Base-by-base conservation (phyloP, 2,797 vertebrate species). In the Nannoperca australis region DNA sequence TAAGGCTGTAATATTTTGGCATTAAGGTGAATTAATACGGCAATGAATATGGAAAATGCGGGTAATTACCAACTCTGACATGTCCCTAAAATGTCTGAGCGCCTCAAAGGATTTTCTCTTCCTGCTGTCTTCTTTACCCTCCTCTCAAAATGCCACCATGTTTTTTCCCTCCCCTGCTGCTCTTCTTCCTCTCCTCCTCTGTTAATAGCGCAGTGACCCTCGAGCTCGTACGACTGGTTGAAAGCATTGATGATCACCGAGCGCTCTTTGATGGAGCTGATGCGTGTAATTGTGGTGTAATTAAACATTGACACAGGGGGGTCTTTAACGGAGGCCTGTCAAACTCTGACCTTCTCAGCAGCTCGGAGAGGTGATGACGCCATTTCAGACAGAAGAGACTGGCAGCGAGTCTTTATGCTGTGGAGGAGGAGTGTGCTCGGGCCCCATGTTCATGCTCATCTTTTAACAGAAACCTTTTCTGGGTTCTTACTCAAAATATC, bases 1-100 rank as follows among this genome's bases (percentile, higher is more conserved):
- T 94, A 94, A 70, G 79, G 84, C 93, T 93, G 93, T 94, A 94
- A 92, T 94, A 93, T 95, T 94, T 93, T 91, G 91, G 92, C 90
- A 93, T 94, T 94, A 94, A 88, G 89, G 91, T 93, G 91, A 93
- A 93, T 95, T 94, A 95, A 92, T 91, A 85, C 58, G 56, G 77
- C 83, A 83, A 88, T 93, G 84, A 94, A 92, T 92, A 89, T 92
- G 85, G 78, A 91, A 92, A 94, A 93, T 82, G 73, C 69, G 27
- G 83, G 88, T 95, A 94, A 95, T 95, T 93, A 95, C 93, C 83
- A 64, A 86, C 89, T 27, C 24, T 27, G 24, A 27, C 24, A 27
- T 27, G 24, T 27, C 24, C 24, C 24, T 27, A 27, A 27, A 27
- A 27, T 27, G 24, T 27, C 24, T 27, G 24, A 27, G 24, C 24